Conservation (phyloP, 2,113 vertebrate genomes). For the Sceloporus undulatus region DNA sequence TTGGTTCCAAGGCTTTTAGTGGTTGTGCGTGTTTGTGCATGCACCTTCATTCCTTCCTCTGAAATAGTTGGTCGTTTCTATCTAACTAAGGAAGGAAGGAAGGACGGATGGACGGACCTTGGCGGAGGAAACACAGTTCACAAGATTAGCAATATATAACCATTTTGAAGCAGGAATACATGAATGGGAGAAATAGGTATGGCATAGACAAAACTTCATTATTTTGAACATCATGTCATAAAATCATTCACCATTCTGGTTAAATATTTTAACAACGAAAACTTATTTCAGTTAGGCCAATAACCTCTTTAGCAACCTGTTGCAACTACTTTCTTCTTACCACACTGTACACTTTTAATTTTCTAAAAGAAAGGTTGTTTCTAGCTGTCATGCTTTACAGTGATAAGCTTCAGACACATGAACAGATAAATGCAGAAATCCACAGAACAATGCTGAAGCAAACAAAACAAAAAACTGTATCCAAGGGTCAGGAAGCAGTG, state of each 20-base stretch:
- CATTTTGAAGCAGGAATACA: constrained; percentile 11
- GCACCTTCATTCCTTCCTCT: too few relatives aligned
- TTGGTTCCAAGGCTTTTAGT: not conserved
- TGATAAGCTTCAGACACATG: not conserved
- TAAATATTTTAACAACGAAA: not conserved
- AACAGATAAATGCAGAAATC: constrained; percentile 25
- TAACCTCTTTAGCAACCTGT: not conserved
- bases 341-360: not conserved
- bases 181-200: not conserved
- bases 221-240: constrained; percentile 2
- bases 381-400: constrained; percentile 1
- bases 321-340: not conserved
- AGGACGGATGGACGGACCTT: not conserved
- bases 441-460: constrained; percentile 10
- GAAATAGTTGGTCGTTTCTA: not conserved
- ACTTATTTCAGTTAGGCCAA: not conserved
- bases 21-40: not conserved
- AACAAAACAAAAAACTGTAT: not conserved
- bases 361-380: not conserved
- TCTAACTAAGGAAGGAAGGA: too few relatives aligned
- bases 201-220: not conserved
- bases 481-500: constrained; percentile 1
- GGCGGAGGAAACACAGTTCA: not conserved
- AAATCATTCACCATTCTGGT: not conserved
- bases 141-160: not conserved